phyloP scores from a whole-genome alignment of 2,888 invertebrate species.

The Pachliopta kotzebuea region DNA sequence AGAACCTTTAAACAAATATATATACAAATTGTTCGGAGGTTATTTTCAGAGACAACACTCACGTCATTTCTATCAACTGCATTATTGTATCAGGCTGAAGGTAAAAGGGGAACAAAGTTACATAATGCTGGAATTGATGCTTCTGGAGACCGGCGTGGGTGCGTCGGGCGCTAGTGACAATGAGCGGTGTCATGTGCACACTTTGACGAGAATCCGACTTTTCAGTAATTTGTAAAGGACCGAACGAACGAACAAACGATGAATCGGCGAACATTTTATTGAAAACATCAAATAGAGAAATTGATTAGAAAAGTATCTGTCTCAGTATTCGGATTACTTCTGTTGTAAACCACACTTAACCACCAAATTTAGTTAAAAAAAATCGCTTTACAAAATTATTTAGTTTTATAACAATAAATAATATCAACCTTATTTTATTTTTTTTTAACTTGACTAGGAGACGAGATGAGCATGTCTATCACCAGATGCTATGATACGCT shows the following conservation, averaged over 20 bases:
- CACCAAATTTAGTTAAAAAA: too few species aligned
- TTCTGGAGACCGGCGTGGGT: slow-evolving; percentile 19
- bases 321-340: too few species aligned
- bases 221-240: slow-evolving; percentile 30
- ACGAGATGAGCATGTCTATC: too few species aligned
- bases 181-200: slow-evolving; percentile 41
- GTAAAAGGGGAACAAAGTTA: slow-evolving; percentile 21
- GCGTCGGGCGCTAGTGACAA: slow-evolving; percentile 34
- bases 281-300: background rate
- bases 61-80: slow-evolving; percentile 23
- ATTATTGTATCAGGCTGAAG: slow-evolving; percentile 25
- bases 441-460: too few species aligned
- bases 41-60: slow-evolving; percentile 23
- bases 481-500: too few species aligned
- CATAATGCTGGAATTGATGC: slow-evolving; percentile 24
- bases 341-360: too few species aligned
- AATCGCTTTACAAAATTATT: too few species aligned
- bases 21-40: slow-evolving; percentile 10
- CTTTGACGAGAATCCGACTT: slow-evolving; percentile 30
- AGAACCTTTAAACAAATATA: background rate
- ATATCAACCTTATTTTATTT: too few species aligned
- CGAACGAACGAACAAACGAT: slow-evolving; percentile 9
- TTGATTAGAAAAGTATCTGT: too few species aligned
- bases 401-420: too few species aligned
- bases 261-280: background rate